These are phyloP conservation scores for Ia io DNA, from an alignment of 2,113 vertebrate genomes.

Conservation along the genomic window DNA sequence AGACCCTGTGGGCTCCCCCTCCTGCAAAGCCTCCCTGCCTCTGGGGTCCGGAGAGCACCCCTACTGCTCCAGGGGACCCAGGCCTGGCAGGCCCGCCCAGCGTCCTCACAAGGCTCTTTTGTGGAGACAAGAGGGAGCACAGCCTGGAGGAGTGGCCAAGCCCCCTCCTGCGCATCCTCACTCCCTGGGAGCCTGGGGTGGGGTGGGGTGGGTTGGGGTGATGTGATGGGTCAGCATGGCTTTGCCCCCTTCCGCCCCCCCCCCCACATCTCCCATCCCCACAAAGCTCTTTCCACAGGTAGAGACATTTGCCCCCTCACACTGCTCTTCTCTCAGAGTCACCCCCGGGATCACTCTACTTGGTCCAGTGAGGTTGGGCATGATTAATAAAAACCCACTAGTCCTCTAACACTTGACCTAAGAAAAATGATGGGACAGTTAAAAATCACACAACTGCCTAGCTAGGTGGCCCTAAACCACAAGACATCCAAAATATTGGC, in stretches of 20 bases:
- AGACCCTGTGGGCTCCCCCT: background rate
- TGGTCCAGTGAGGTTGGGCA: background rate
- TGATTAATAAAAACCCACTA: background rate
- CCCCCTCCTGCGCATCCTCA: accelerated
- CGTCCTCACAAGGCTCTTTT: background rate
- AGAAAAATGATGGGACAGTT: background rate
- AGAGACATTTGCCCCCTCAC: background rate
- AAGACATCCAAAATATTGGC: background rate
- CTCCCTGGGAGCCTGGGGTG: background rate
- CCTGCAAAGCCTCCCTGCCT: background rate
- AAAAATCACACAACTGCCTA: background rate
- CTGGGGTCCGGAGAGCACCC: background rate
- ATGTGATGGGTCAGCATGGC: too few relatives aligned
- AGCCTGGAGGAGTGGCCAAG: background rate
- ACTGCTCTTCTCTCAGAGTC: background rate
- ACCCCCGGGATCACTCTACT: background rate
- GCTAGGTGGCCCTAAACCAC: background rate
- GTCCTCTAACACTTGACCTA: background rate
- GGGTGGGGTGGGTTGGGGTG: too few relatives aligned
- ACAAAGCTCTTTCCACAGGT: background rate
- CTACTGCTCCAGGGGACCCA: background rate
- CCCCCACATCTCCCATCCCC: background rate
- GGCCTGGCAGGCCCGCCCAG: too few relatives aligned
- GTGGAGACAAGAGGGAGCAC: background rate
- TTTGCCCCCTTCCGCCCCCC: too few relatives aligned